Percentiles rank a stretch among this genome's conserved stretches.
Conservation (phyloP, 2,797 vertebrate genomes). For the Phataginus tetradactyla region DNA sequence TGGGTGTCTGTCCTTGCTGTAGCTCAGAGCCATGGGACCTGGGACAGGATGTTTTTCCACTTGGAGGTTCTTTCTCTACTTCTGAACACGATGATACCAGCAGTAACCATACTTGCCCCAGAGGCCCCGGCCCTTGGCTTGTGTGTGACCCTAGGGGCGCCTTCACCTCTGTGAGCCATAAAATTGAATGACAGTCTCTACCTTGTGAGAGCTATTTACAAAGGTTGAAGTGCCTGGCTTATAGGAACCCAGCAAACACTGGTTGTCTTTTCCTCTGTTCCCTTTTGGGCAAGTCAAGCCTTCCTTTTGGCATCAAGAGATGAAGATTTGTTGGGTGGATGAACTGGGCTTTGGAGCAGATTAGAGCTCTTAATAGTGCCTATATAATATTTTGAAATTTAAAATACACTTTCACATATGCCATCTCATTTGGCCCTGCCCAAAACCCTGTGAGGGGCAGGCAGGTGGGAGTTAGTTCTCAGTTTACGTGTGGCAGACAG, state of each 20-base stretch:
- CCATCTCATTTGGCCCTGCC: neutral
- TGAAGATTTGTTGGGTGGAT: neutral
- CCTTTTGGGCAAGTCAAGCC: neutral
- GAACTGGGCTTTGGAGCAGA: neutral
- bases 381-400: neutral
- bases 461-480: neutral
- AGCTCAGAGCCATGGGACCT: accelerated
- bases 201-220: neutral
- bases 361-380: neutral
- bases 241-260: neutral
- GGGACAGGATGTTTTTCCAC: accelerated
- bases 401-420: accelerated
- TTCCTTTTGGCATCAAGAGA: neutral
- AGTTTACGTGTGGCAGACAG: neutral
- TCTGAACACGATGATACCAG: neutral
- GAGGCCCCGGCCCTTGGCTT: neutral
- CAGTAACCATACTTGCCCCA: neutral
- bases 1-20: accelerated
- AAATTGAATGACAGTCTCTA: neutral
- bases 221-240: neutral
- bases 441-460: neutral
- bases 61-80: neutral
- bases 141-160: neutral
- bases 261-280: neutral
- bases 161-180: accelerated